phyloP scores from a whole-genome alignment of 2,113 vertebrate species.

The Hyperopisus bebe region DNA sequence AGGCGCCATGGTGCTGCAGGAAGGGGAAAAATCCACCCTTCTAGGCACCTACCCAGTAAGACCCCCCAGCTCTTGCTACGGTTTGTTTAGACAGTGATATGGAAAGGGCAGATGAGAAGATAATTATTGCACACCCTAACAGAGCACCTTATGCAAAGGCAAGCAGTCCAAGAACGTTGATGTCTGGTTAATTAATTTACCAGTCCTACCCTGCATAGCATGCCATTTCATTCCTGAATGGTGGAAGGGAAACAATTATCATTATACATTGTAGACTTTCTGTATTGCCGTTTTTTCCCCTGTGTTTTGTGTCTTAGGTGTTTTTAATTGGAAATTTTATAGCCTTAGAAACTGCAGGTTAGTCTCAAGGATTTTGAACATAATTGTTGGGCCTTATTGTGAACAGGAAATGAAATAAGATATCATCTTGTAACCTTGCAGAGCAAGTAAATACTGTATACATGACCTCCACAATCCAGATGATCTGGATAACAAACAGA shows the following conservation, averaged over 20 bases:
- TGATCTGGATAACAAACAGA: conserved; percentile 26
- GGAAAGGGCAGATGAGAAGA: conserved; percentile 31
- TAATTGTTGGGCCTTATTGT: neutral
- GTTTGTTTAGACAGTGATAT: conserved; percentile 21
- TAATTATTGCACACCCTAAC: neutral
- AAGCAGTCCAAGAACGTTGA: neutral
- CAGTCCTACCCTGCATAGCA: neutral
- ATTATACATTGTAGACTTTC: neutral
- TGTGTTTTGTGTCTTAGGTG: neutral
- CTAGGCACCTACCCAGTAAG: conserved; percentile 39
- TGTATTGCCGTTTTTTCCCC: neutral
- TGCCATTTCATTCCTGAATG: neutral
- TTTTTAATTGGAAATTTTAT: conserved; percentile 17
- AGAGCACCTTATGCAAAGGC: neutral
- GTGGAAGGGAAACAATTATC: neutral
- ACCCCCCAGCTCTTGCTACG: neutral
- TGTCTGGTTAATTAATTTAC: conserved; percentile 12
- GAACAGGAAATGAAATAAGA: neutral
- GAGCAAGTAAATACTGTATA: conserved; percentile 31
- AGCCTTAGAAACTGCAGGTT: neutral
- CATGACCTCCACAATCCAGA: conserved; percentile 25
- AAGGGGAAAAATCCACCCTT: conserved; percentile 36
- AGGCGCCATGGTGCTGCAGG: conserved; percentile 34
- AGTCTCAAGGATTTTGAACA: neutral
- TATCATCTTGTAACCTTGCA: conserved; percentile 15